Evolutionary conservation across 2,113 vertebrate species (phyloP).

Genomic region (Hippocampus barbouri): DNA sequence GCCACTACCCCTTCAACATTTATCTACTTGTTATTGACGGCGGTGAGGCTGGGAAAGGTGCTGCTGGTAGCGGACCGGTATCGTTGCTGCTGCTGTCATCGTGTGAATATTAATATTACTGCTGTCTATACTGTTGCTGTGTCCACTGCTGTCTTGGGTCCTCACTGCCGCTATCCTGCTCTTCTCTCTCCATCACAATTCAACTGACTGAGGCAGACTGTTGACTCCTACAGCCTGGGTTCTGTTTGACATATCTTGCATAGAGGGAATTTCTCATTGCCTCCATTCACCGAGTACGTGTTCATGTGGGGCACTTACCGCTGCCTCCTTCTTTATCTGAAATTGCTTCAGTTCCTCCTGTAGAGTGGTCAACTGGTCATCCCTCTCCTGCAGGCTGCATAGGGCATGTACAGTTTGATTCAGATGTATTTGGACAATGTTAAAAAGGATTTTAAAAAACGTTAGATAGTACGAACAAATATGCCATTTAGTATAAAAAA

Average conservation of each 20-base stretch:
- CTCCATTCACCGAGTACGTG: not conserved
- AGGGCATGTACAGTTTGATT: not conserved
- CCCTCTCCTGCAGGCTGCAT: conserved; percentile 62
- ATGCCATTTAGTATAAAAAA: not conserved
- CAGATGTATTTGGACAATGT: not conserved
- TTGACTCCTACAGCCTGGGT: not conserved
- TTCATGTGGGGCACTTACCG: conserved; percentile 34
- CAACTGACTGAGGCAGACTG: not conserved
- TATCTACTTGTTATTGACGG: not conserved
- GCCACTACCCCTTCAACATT: not conserved
- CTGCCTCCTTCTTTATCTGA: conserved; percentile 48
- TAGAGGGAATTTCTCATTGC: not conserved
- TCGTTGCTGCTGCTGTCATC: not conserved
- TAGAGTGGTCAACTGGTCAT: conserved; percentile 47
- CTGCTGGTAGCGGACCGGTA: not conserved
- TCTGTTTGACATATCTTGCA: not conserved
- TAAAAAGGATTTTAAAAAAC: too few relatives aligned
- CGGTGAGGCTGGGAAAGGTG: too few relatives aligned
- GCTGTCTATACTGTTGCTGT: too few relatives aligned
- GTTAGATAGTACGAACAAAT: not conserved
- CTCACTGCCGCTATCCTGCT: too few relatives aligned
- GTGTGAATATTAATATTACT: too few relatives aligned
- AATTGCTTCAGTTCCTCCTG: conserved; percentile 59
- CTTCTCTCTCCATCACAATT: too few relatives aligned
- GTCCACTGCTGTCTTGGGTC: too few relatives aligned